phyloP scores from a whole-genome alignment of 2,797 vertebrate genomes.

The Melanotaenia boesemani region DNA sequence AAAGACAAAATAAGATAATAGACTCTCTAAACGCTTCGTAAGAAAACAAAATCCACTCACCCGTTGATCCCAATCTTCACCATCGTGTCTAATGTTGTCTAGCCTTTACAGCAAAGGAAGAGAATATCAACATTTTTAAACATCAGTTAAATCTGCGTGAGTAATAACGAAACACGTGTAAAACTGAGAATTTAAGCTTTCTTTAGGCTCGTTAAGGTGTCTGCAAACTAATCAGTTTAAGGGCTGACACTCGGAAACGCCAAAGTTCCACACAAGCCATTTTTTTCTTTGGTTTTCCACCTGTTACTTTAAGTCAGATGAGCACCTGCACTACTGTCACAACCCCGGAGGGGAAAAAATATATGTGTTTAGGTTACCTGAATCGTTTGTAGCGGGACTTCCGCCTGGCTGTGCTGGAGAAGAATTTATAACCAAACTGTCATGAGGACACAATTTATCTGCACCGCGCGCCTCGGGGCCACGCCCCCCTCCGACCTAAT shows the following conservation, averaged over 20 bases:
- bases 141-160: too few species aligned
- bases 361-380: fast-evolving
- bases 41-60: conserved; percentile 49
- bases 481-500: conserved; percentile 19
- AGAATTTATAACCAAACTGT: conserved; percentile 19
- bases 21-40: too few species aligned
- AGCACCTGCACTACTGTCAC: too few species aligned
- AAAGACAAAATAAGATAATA: too few species aligned
- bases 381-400: conserved; percentile 24
- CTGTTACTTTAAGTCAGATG: not conserved
- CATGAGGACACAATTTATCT: conserved; percentile 3
- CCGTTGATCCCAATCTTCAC: conserved; percentile 80
- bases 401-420: not conserved
- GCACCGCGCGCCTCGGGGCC: not conserved
- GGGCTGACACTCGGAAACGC: too few species aligned
- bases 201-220: too few species aligned
- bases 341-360: not conserved
- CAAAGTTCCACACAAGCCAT: not conserved
- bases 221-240: too few species aligned
- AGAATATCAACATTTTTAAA: fast-evolving
- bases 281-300: not conserved
- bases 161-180: too few species aligned
- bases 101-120: conserved; percentile 27
- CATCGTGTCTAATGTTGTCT: conserved; percentile 61
- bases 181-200: too few species aligned